Evolutionary conservation across 2,797 vertebrate species (phyloP), one percentile per base, ranked within the genome.

Genomic region (Carapus acus): DNA sequence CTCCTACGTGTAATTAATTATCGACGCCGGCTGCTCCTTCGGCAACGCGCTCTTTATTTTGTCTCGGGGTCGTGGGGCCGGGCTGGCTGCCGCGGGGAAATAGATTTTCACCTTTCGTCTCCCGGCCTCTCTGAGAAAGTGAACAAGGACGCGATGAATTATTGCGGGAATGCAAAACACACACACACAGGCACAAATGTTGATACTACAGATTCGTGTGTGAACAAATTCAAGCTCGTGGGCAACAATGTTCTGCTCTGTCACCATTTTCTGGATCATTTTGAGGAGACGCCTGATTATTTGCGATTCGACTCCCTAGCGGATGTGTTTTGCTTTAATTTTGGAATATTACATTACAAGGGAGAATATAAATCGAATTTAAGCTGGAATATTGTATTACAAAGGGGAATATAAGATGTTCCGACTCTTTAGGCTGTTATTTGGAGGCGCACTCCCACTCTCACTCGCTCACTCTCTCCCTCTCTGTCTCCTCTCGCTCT

Each of bases 31-130:
- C 22, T 23, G 14, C 42, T 43, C 45, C 21, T 16, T 8, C 16
- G 9, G 7, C 46, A n/a, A 2, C 19, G 16, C 16, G 7, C 38
- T 37, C 41, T 29, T 17, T 17, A 40, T 53, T 50, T 31, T 7
- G 20, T 59, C 44, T 53, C 8, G 6, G 24, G 17, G 49, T 40
- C 24, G 48, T 19, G 34, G 24, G 40, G 24, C 37, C 22, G 51
- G 54, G 62, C 40, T 4, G 36, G 49, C 36, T 20, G 2, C 43
- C 24, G 29, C 0, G 2, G 42, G n/a, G 37, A 54, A 46, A 49
- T 36, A 59, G 17, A 39, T 52, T 59, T 57, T 52, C 37, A 68
- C 17, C 8, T 53, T 65, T 62, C 39, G 64, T 68, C 27, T 58
- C 1, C 3, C 14, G 9, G 4, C 24, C 4, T 27, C 4, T 27